Evolutionary conservation across 2,113 vertebrate species (phyloP).

Genomic region (Xenopus tropicalis): DNA sequence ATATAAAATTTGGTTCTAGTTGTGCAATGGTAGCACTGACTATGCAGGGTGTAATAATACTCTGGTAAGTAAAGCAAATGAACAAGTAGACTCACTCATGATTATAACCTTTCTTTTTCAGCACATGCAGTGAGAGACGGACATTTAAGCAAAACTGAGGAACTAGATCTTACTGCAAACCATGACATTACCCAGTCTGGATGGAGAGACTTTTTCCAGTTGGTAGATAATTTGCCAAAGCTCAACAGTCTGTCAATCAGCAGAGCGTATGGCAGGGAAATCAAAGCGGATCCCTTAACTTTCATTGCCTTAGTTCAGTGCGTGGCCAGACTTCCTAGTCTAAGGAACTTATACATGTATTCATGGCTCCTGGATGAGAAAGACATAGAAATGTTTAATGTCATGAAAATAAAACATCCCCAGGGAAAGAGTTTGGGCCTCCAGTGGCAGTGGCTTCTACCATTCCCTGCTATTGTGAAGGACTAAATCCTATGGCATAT

Average conservation of each 20-base stretch:
- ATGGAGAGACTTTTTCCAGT: conserved; percentile 52
- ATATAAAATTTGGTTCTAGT: too few species aligned
- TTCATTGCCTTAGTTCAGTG: conserved; percentile 44
- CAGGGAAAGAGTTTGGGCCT: conserved; percentile 23
- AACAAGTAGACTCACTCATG: too few species aligned
- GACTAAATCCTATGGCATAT: conserved; percentile 1
- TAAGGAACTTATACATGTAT: background rate
- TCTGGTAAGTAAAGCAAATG: too few species aligned
- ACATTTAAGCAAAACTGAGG: conserved; percentile 50
- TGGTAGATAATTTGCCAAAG: conserved; percentile 34
- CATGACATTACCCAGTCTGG: conserved; percentile 44
- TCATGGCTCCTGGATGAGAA: conserved; percentile 51
- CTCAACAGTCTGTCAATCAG: conserved; percentile 19
- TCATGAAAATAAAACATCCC: conserved; percentile 46
- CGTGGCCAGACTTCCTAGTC: conserved; percentile 17
- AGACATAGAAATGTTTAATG: conserved; percentile 35
- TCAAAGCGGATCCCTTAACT: conserved; percentile 41
- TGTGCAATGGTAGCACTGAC: too few species aligned
- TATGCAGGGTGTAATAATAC: too few species aligned
- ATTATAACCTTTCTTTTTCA: conserved; percentile 37
- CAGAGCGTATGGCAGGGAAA: background rate
- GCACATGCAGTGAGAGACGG: conserved; percentile 40
- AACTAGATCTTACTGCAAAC: conserved; percentile 38
- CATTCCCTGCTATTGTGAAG: conserved; percentile 41
- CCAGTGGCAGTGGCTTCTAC: conserved; percentile 31